Conservation (phyloP, 2,888 invertebrate genomes). For the Pristionchus fissidentatus region DNA sequence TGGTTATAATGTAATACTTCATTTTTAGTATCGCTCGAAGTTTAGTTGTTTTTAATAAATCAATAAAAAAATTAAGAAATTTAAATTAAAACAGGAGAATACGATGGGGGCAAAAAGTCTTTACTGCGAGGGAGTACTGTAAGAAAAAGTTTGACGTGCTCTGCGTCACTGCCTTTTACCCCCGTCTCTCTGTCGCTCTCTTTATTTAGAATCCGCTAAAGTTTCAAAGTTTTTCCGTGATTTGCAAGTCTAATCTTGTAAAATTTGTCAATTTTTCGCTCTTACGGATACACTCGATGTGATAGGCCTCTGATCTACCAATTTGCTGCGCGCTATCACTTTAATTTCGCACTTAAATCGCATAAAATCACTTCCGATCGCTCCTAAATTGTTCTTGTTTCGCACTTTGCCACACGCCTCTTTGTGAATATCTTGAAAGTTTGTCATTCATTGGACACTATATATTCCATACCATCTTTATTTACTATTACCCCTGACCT, state of each 20-base stretch:
- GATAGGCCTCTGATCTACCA: background rate
- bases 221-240: background rate
- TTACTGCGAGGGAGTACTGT: background rate
- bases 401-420: background rate
- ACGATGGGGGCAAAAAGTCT: no score
- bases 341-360: background rate
- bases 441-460: background rate
- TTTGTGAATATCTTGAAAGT: background rate
- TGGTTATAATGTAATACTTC: no score
- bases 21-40: background rate
- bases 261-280: background rate
- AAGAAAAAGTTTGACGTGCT: background rate
- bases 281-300: no score
- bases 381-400: background rate
- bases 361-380: background rate
- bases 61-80: no score
- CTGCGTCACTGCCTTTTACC: background rate
- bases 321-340: background rate
- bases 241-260: constrained; percentile 1
- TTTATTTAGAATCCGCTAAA: background rate
- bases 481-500: constrained; percentile 23
- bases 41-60: background rate
- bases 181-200: constrained; percentile 10
- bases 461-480: background rate
- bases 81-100: background rate